phyloP scores from a whole-genome alignment of 30 jellyfish, hydroid and myxozoan genomes.

The Aurelia coerulea region DNA sequence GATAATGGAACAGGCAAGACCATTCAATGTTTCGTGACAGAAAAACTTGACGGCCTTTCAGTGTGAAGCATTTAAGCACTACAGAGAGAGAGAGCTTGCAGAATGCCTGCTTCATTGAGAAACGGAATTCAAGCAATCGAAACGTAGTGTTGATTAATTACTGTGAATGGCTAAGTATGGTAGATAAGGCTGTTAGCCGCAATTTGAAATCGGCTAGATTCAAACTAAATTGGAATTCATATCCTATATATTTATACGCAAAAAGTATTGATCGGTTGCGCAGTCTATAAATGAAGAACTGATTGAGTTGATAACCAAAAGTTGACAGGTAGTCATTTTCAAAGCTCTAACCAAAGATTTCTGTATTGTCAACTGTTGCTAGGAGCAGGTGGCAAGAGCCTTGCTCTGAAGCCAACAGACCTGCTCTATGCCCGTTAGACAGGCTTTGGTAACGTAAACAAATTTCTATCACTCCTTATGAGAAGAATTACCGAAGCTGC shows the following conservation, averaged over 20 bases:
- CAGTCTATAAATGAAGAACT: not conserved
- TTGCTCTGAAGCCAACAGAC: conserved; percentile 39
- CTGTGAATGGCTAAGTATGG: too few relatives aligned
- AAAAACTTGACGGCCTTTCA: too few relatives aligned
- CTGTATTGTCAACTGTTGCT: conserved; percentile 51
- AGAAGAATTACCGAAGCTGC: not conserved
- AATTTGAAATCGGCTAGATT: too few relatives aligned
- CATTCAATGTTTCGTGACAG: too few relatives aligned
- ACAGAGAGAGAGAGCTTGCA: too few relatives aligned
- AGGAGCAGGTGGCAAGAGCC: conserved; percentile 71
- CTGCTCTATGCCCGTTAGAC: conserved; percentile 54
- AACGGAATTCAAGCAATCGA: too few relatives aligned
- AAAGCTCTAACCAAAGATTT: conserved; percentile 3
- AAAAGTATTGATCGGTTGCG: conserved; percentile 11
- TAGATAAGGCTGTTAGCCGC: too few relatives aligned
- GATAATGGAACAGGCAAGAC: too few relatives aligned
- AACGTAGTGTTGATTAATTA: too few relatives aligned
- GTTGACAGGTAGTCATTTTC: conserved; percentile 42
- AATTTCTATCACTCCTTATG: conserved; percentile 10
- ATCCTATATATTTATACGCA: not conserved
- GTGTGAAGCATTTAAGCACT: too few relatives aligned
- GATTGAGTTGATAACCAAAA: conserved; percentile 8
- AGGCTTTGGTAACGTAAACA: conserved; percentile 55
- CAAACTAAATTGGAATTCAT: too few relatives aligned
- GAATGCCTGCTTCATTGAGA: too few relatives aligned